Conservation (phyloP, 2,113 vertebrate genomes). For the Thryonomys swinderianus region DNA sequence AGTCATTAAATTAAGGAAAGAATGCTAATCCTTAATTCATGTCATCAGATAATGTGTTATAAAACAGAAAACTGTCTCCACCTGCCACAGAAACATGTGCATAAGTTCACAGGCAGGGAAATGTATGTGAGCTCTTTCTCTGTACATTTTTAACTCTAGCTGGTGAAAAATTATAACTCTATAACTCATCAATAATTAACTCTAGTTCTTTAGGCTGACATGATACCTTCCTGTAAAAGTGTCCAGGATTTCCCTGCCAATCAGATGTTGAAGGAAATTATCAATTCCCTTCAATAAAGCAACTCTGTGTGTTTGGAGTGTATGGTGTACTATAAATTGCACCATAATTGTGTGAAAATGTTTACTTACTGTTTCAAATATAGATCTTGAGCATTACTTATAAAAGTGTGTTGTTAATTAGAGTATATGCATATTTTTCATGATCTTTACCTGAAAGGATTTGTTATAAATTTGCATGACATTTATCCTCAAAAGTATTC, state of each 20-base stretch:
- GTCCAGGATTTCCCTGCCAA: neutral
- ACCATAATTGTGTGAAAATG: neutral
- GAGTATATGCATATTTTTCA: neutral
- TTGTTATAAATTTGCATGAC: constrained; percentile 10
- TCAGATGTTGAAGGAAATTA: constrained; percentile 24
- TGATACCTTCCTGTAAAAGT: neutral
- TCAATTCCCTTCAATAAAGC: neutral
- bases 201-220: neutral
- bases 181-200: constrained; percentile 26
- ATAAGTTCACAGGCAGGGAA: neutral
- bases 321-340: neutral
- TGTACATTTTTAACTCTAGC: constrained; percentile 6
- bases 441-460: constrained; percentile 19
- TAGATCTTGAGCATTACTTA: neutral
- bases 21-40: neutral
- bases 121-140: neutral
- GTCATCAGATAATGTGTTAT: neutral
- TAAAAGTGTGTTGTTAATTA: neutral
- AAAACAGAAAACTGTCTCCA: neutral
- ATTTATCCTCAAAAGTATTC: neutral
- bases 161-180: neutral
- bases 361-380: neutral
- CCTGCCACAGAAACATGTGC: neutral
- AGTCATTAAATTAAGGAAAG: constrained; percentile 28
- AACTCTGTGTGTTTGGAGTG: neutral